These are phyloP conservation scores for Sakesphorus luctuosus DNA, from an alignment of 2,113 vertebrate species.

Conservation along the genomic window DNA sequence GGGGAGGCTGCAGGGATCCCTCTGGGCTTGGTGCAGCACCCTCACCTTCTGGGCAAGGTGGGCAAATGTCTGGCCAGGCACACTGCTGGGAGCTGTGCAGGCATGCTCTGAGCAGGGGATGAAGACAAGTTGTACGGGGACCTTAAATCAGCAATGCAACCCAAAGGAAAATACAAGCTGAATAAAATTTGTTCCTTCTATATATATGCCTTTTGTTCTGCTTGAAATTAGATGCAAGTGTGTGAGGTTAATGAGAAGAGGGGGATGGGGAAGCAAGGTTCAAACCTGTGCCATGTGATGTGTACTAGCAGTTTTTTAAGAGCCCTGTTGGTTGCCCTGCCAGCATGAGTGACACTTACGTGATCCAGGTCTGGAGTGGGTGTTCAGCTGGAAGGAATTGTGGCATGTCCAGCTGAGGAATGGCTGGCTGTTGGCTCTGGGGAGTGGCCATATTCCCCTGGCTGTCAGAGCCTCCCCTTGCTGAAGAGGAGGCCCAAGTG, in stretches of 20 bases:
- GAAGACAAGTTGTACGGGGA: background rate
- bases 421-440: background rate
- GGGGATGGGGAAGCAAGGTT: background rate
- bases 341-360: background rate
- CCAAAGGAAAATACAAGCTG: background rate
- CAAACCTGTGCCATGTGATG: background rate
- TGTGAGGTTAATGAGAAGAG: background rate
- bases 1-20: background rate
- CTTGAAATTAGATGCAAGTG: background rate
- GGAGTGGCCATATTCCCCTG: accelerated
- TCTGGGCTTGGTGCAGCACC: background rate
- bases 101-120: background rate
- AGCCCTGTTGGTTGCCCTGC: background rate
- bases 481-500: background rate
- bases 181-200: background rate
- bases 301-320: background rate
- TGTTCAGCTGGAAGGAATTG: background rate
- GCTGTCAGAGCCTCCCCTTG: background rate
- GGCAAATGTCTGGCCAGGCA: background rate
- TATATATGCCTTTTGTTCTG: background rate
- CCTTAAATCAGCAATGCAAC: accelerated
- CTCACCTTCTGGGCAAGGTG: background rate
- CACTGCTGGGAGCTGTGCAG: background rate
- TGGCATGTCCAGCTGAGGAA: background rate
- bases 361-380: background rate